phyloP scores from a whole-genome alignment of 2,888 invertebrate species.

The Dynastes hyllus region DNA sequence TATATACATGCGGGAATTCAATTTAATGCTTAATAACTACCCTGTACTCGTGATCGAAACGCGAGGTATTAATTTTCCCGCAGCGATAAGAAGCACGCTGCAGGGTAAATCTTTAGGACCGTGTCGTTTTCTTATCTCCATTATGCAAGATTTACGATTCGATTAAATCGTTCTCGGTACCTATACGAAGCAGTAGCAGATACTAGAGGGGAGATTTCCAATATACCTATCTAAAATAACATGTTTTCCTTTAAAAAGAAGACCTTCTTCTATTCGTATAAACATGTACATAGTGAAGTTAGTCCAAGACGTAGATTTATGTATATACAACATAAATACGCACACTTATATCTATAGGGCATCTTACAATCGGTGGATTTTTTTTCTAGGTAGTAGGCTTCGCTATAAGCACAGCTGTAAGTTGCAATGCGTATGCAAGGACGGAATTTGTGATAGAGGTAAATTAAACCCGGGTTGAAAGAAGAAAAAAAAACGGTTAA shows the following conservation, averaged over 20 bases:
- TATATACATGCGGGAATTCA: neutral
- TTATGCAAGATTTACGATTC: constrained; percentile 17
- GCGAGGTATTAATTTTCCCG: constrained; percentile 8
- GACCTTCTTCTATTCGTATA: constrained; percentile 1
- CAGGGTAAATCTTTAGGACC: constrained; percentile 20
- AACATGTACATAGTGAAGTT: neutral
- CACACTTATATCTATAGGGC: neutral
- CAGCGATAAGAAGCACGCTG: constrained; percentile 2
- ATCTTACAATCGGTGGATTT: constrained; percentile 20
- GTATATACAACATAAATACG: neutral
- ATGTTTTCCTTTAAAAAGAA: constrained; percentile 2
- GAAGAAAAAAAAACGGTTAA: constrained; percentile 14
- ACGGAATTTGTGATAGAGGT: constrained; percentile 38
- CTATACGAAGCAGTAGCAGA: constrained; percentile 23
- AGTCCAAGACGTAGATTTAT: neutral
- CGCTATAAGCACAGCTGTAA: constrained; percentile 9
- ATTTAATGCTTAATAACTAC: constrained; percentile 10
- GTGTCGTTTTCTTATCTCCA: constrained; percentile 30
- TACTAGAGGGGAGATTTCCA: neutral
- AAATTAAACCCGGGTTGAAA: constrained; percentile 17
- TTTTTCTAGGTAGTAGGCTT: neutral
- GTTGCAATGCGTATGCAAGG: constrained; percentile 23
- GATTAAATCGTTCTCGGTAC: constrained; percentile 29
- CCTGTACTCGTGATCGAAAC: neutral
- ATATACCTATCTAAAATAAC: constrained; percentile 30